Base-by-base conservation (phyloP, 2,113 vertebrate genomes). In the Phainopepla nitens region DNA sequence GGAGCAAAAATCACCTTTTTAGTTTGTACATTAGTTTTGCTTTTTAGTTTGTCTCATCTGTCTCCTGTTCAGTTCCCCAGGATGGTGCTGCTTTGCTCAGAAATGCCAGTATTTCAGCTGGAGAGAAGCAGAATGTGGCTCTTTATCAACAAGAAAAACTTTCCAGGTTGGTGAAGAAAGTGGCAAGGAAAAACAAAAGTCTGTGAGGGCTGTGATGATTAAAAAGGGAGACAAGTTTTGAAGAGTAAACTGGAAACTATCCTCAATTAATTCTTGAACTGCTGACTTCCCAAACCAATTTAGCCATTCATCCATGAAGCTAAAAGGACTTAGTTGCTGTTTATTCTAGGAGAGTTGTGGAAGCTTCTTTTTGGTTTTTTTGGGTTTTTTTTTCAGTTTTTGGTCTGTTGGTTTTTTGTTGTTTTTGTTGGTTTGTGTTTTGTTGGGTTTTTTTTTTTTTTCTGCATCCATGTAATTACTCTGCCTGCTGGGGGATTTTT, bases 251-350 rank as follows among this genome's bases (percentile, higher is more conserved):
- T 96, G 54, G 51, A 88, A 94, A 72, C 27, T 56, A 9, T 65
- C 39, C 54, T 86, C 66, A 90, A 17, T 87, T 90, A 88, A 54
- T 18, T 90, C 89, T 54, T 70, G 50, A 90, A 77, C 75, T 70
- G 42, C 58, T 76, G 90, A 73, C 71, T 93, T 95, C 71, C 54
- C 73, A 84, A 75, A 84, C 36, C 73, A 82, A 71, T 87, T 87
- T 91, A 94, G 69, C 70, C 61, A 91, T 31, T 94, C 73, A 85
- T 71, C 87, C 81, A 39, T 93, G 87, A 87, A 92, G 75, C 75
- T 68, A 17, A 93, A 93, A 64, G 64, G 57, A 72, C 9, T 69
- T 33, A 6, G 45, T 25, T 80, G 66, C 41, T 10, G 19, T 33
- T 87, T 60, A 4, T 36, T 56, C 61, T 61, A 10, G 20, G 14